A percentile compares a stretch with the other conserved stretches of the same genome.
These are phyloP conservation scores for Chunga burmeisteri DNA, from an alignment of 2,113 vertebrate genomes.

Conservation along the genomic window DNA sequence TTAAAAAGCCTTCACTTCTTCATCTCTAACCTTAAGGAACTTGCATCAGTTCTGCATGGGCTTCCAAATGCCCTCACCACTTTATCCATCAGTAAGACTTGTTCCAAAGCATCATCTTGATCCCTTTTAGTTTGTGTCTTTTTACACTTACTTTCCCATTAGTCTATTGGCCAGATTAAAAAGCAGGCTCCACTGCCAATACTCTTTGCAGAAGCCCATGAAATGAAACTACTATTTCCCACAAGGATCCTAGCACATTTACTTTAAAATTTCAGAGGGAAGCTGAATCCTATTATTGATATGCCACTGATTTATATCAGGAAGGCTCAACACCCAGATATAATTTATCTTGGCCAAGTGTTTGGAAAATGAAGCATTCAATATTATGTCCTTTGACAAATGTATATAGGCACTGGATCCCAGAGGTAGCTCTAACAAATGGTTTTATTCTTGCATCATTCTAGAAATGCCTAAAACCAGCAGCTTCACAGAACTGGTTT, in stretches of 20 bases:
- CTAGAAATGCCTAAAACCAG: constrained; percentile 33
- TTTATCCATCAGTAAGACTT: neutral
- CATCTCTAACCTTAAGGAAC: neutral
- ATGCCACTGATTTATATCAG: constrained; percentile 72
- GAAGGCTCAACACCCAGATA: constrained; percentile 56
- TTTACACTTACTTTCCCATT: constrained; percentile 16
- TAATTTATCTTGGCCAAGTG: constrained; percentile 73
- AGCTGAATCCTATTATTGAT: constrained; percentile 68
- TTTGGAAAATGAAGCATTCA: constrained; percentile 71
- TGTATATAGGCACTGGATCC: constrained; percentile 65
- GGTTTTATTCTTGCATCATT: constrained; percentile 32
- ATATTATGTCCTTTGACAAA: constrained; percentile 67
- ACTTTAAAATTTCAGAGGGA: constrained; percentile 31
- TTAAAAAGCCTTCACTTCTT: neutral
- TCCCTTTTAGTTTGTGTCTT: neutral
- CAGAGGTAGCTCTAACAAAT: constrained; percentile 72
- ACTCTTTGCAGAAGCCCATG: neutral
- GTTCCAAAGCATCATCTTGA: neutral
- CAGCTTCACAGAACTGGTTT: constrained; percentile 25
- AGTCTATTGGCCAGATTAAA: constrained; percentile 8
- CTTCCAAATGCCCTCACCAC: neutral
- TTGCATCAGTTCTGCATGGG: neutral
- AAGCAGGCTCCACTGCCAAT: neutral
- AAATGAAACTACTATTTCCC: constrained; percentile 40
- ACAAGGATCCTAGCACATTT: constrained; percentile 39